phyloP scores from a whole-genome alignment of 92 coral and sea anemone species.

The Phymanthus crucifer region DNA sequence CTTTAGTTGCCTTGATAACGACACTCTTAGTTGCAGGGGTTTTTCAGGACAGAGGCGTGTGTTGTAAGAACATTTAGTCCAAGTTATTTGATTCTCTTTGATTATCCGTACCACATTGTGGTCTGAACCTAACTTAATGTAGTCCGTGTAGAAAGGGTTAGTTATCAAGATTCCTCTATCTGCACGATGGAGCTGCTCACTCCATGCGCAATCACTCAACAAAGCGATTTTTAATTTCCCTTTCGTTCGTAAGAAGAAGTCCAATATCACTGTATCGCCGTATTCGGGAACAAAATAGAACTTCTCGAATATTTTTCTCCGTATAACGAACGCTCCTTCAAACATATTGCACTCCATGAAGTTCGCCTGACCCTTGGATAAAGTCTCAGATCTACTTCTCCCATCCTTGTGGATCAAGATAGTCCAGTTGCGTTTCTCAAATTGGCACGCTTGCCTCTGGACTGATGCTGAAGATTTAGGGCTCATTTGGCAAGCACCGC shows the following conservation, averaged over 20 bases:
- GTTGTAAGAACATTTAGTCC: constrained; percentile 50
- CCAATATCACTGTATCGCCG: constrained; percentile 45
- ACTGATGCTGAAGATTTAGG: neutral
- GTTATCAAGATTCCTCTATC: constrained; percentile 36
- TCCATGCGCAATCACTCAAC: constrained; percentile 21
- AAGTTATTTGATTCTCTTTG: constrained; percentile 31
- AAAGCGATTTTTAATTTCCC: constrained; percentile 36
- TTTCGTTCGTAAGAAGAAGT: constrained; percentile 38
- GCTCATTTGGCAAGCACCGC: neutral
- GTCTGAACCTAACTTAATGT: constrained; percentile 27
- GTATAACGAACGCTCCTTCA: constrained; percentile 47
- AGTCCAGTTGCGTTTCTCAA: constrained; percentile 48
- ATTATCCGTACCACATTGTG: constrained; percentile 51
- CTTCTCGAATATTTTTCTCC: constrained; percentile 32
- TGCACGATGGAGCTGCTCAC: constrained; percentile 22
- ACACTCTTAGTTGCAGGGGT: constrained; percentile 10
- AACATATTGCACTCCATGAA: constrained; percentile 42
- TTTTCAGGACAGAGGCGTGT: constrained; percentile 46
- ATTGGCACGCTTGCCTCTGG: constrained; percentile 18
- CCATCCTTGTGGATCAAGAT: constrained; percentile 28
- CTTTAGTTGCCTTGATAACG: constrained; percentile 23
- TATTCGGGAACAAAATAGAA: constrained; percentile 25
- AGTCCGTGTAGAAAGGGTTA: constrained; percentile 34
- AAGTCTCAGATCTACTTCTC: neutral
- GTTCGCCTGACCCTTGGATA: neutral